Conservation (phyloP, 2,113 vertebrate genomes). For the Dipodomys merriami region DNA sequence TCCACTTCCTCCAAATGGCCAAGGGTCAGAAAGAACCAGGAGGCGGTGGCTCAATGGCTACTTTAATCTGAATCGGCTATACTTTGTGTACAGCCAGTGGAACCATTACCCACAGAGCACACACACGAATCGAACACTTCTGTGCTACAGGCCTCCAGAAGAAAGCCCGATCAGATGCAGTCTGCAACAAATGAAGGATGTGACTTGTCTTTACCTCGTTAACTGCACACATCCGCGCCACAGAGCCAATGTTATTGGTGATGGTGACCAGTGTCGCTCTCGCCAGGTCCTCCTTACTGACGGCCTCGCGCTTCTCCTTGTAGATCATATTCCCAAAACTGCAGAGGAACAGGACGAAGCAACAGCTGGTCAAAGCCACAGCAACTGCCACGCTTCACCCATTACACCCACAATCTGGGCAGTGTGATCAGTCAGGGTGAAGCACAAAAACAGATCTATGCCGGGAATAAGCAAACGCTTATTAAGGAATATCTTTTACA, state of each 20-base stretch:
- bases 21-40: too few relatives aligned
- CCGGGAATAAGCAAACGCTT: neutral
- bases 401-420: neutral
- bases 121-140: neutral
- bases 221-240: slow-evolving; percentile 90
- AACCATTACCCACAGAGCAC: neutral
- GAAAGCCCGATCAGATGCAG: neutral
- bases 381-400: neutral
- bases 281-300: slow-evolving; percentile 91
- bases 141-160: neutral
- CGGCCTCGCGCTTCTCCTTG: slow-evolving; percentile 90
- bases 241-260: slow-evolving; percentile 90
- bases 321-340: slow-evolving; percentile 93
- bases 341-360: slow-evolving; percentile 53
- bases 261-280: slow-evolving; percentile 90
- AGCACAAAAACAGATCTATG: neutral
- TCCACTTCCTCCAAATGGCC: too few relatives aligned
- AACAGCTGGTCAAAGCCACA: slow-evolving; percentile 21
- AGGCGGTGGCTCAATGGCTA: slow-evolving; percentile 24
- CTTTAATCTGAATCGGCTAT: neutral
- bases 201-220: slow-evolving; percentile 87
- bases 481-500: neutral
- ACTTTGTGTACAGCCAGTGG: neutral
- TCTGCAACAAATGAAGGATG: neutral
- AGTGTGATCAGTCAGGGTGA: neutral